These are phyloP conservation scores for Rousettus madagascariensis DNA, from an alignment of 2,797 vertebrate species.

Conservation along the genomic window DNA sequence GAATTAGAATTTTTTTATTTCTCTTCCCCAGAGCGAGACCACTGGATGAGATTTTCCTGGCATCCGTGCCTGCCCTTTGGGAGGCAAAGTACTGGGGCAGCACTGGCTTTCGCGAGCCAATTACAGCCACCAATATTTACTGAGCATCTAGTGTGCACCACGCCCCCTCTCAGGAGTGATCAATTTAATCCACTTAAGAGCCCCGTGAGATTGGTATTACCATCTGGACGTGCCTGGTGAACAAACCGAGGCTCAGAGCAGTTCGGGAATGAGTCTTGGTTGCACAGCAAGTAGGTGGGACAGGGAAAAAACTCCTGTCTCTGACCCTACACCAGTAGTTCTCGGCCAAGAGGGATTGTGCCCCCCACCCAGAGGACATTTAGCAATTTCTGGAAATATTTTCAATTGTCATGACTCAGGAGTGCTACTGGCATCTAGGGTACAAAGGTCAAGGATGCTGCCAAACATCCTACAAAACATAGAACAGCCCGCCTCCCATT, in stretches of 20 bases:
- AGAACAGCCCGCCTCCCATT: neutral
- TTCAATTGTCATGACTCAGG: neutral
- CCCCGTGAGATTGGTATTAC: neutral
- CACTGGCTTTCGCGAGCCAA: neutral
- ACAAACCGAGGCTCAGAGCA: neutral
- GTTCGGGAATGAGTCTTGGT: neutral
- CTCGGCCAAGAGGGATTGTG: neutral
- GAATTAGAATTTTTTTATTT: conserved; percentile 32
- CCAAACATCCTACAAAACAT: neutral
- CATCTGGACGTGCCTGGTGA: neutral
- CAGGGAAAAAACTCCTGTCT: neutral
- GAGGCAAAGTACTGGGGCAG: neutral
- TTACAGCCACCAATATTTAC: neutral
- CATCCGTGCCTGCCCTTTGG: neutral
- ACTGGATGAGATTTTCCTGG: neutral
- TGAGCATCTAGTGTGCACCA: neutral
- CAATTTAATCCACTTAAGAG: rapidly evolving
- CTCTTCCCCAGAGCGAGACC: neutral
- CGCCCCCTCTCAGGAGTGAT: neutral
- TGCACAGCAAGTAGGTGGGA: neutral
- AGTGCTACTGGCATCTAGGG: neutral
- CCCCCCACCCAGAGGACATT: neutral
- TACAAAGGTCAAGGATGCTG: neutral
- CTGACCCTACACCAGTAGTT: neutral
- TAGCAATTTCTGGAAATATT: neutral